phyloP scores from a whole-genome alignment of 2,888 invertebrate species.

The Cosmia pyralina region DNA sequence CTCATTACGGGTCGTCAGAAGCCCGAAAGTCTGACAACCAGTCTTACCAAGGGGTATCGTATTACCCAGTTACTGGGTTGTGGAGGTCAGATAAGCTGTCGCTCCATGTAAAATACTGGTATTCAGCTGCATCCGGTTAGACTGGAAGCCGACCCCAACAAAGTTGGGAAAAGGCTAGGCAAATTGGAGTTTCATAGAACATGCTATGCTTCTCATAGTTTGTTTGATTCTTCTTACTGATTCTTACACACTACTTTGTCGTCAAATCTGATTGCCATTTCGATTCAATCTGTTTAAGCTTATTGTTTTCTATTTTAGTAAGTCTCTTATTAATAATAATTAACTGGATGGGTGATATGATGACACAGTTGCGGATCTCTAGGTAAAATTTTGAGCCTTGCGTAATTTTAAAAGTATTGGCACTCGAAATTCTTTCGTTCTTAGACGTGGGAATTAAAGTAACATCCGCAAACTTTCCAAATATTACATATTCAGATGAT shows the following conservation, averaged over 20 bases:
- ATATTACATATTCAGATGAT: slow-evolving; percentile 52
- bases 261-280: neutral
- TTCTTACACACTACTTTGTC: neutral
- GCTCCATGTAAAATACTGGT: no score
- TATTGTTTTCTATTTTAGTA: neutral
- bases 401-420: slow-evolving; percentile 7
- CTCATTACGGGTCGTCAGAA: no score
- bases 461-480: slow-evolving; percentile 59
- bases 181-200: neutral
- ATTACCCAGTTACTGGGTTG: no score
- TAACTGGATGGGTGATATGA: neutral
- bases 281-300: neutral
- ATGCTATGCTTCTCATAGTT: neutral
- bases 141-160: no score
- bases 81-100: no score
- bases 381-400: slow-evolving; percentile 1
- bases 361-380: neutral
- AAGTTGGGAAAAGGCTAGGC: no score
- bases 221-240: neutral
- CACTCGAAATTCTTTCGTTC: slow-evolving; percentile 44
- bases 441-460: slow-evolving; percentile 37
- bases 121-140: no score
- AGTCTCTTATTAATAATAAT: neutral
- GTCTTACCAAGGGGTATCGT: no score
- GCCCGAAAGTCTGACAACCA: no score